Percentiles rank a stretch among this genome's conserved stretches.
phyloP scores from a whole-genome alignment of 2,797 vertebrate genomes.

The Cryptoprocta ferox region DNA sequence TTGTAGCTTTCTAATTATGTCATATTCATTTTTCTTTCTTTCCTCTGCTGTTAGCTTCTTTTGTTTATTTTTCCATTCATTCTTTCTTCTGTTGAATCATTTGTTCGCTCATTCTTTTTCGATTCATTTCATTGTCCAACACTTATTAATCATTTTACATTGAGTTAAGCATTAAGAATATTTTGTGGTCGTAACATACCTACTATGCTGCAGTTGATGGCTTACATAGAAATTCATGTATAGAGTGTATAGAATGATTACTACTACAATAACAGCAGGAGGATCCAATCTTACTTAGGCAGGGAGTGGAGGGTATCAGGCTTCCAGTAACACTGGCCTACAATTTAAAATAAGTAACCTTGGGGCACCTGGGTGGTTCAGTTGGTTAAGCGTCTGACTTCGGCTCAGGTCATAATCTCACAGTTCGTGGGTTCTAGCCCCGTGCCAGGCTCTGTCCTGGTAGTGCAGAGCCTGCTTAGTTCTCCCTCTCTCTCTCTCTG shows the following conservation, averaged over 20 bases:
- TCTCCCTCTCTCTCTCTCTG: too few relatives aligned
- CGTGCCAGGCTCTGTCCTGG: too few relatives aligned
- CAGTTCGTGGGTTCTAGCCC: too few relatives aligned
- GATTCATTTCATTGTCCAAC: not conserved
- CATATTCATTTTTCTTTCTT: not conserved
- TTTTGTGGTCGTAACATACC: not conserved
- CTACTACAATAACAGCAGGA: too few relatives aligned
- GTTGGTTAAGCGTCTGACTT: too few relatives aligned
- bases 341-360: not conserved
- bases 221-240: not conserved
- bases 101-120: not conserved
- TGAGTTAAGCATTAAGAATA: not conserved
- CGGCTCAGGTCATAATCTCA: too few relatives aligned
- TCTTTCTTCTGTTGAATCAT: not conserved
- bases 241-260: not conserved
- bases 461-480: too few relatives aligned
- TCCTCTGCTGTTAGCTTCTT: not conserved
- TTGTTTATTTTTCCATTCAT: not conserved
- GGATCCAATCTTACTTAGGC: not conserved
- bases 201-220: not conserved
- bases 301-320: not conserved
- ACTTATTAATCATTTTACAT: not conserved
- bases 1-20: not conserved
- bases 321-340: not conserved
- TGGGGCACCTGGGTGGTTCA: too few relatives aligned